phyloP scores from a whole-genome alignment of 2,113 vertebrate genomes.

The Telmatochromis sp. region DNA sequence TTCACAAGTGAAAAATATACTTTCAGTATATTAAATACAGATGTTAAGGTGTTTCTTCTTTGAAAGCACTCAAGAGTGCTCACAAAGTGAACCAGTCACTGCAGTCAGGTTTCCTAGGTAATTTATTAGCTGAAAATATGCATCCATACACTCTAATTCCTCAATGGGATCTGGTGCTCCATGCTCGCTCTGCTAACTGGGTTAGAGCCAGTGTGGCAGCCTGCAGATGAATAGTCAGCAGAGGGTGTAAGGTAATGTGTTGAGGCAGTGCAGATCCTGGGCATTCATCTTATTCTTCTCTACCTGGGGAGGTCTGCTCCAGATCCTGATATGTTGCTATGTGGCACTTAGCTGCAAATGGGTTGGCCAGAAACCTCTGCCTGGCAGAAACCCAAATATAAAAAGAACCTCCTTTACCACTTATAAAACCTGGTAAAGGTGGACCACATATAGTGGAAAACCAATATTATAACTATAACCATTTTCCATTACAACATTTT shows the following conservation, averaged over 20 bases:
- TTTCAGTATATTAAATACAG: neutral
- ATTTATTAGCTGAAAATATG: conserved; percentile 6
- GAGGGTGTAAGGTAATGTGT: conserved; percentile 27
- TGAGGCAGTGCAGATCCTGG: neutral
- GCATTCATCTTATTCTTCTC: conserved; percentile 34
- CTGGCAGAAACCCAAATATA: neutral
- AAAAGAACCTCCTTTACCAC: neutral
- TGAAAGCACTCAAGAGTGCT: neutral
- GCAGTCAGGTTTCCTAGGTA: neutral
- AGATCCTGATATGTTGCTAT: neutral
- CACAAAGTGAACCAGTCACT: neutral
- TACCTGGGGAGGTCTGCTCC: conserved; percentile 19
- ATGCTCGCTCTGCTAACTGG: neutral
- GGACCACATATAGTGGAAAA: neutral
- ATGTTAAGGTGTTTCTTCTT: neutral
- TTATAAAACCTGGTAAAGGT: neutral
- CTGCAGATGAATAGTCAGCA: conserved; percentile 44
- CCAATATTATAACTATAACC: neutral
- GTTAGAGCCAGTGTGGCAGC: neutral
- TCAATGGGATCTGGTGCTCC: neutral
- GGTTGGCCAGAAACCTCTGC: neutral
- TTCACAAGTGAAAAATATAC: neutral
- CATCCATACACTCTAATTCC: neutral
- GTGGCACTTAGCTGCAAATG: neutral
- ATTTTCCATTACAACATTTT: neutral